Evolutionary conservation across 2,113 vertebrate genomes (phyloP).

Genomic region (Herpetotheres cachinnans): DNA sequence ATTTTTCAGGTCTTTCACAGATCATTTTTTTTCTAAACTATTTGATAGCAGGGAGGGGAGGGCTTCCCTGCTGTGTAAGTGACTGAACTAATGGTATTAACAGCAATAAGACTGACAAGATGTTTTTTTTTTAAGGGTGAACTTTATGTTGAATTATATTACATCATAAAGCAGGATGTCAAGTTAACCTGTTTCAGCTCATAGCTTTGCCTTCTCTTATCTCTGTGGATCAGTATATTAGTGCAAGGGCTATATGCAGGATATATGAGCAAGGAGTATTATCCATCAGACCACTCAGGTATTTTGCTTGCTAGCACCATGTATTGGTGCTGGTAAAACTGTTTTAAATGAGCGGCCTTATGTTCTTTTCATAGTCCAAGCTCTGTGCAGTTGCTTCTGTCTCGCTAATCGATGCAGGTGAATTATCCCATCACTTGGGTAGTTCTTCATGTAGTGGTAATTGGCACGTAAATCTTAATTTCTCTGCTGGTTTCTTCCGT

Average conservation of each 20-base stretch:
- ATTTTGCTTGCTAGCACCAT: not conserved
- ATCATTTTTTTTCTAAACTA: not conserved
- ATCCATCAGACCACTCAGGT: not conserved
- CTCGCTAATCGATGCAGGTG: rapidly evolving
- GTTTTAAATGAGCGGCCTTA: not conserved
- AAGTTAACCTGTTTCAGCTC: not conserved
- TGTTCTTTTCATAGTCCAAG: not conserved
- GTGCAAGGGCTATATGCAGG: not conserved
- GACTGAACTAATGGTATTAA: not conserved
- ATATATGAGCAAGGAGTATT: not conserved
- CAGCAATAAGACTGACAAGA: not conserved
- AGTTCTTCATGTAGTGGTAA: not conserved
- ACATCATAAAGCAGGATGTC: not conserved
- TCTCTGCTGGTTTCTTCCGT: not conserved
- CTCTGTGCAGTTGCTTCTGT: not conserved
- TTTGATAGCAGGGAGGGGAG: not conserved
- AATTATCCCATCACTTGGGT: not conserved
- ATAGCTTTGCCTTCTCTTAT: not conserved
- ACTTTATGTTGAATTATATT: not conserved
- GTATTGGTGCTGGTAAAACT: not conserved
- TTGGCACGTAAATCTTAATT: rapidly evolving
- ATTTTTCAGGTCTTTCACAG: not conserved
- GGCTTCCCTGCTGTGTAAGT: not conserved
- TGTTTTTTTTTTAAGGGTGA: not conserved
- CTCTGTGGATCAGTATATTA: not conserved